Conservation (phyloP, 35 echinoderm and acorn worm species). For the Acanthaster planci region DNA sequence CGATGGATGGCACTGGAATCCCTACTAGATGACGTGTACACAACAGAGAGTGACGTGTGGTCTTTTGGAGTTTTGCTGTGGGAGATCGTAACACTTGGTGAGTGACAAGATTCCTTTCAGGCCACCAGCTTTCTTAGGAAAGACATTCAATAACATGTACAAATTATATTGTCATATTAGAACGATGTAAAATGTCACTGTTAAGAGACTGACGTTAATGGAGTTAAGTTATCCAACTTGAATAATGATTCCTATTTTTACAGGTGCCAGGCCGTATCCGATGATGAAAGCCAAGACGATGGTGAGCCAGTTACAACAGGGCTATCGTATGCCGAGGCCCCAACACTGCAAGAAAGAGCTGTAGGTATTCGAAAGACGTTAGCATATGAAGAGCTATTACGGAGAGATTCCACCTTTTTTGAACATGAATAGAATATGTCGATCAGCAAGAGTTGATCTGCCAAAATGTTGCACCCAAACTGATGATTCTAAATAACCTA, state of each 20-base stretch:
- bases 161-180: neutral
- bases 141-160: neutral
- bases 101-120: neutral
- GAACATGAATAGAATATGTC: neutral
- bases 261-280: neutral
- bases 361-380: neutral
- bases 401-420: neutral
- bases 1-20: slow-evolving; percentile 46
- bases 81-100: slow-evolving; percentile 51
- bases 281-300: neutral
- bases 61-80: slow-evolving; percentile 41
- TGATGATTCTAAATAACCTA: neutral
- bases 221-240: neutral
- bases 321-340: neutral
- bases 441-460: neutral
- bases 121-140: neutral
- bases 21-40: slow-evolving; percentile 33
- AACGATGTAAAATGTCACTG: neutral
- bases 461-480: neutral
- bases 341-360: neutral
- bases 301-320: neutral
- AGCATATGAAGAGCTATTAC: neutral
- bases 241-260: neutral
- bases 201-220: neutral
- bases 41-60: slow-evolving; percentile 52